Conservation (phyloP, 2,888 invertebrate genomes). For the Heliconius hortense region DNA sequence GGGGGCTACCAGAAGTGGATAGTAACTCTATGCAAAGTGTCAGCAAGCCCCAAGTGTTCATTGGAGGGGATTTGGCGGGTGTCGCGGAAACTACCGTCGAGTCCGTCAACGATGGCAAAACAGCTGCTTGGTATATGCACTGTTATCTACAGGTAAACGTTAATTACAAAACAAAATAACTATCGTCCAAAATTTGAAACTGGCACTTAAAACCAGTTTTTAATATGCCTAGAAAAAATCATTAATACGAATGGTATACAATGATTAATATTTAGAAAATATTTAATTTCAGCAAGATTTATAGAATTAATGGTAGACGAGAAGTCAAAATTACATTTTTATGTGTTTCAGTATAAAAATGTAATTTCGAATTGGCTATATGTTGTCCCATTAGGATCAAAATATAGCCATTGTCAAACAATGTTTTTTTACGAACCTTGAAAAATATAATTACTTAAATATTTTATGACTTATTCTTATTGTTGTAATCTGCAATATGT, state of each 20-base stretch:
- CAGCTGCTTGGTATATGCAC: constrained; percentile 97
- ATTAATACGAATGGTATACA: neutral
- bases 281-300: neutral
- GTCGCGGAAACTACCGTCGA: constrained; percentile 98
- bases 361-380: no score
- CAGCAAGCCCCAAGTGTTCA: constrained; percentile 90
- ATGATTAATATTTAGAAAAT: neutral
- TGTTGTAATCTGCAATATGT: neutral
- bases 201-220: neutral
- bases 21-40: constrained; percentile 87
- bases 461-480: neutral
- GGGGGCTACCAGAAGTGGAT: constrained; percentile 92
- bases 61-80: constrained; percentile 97
- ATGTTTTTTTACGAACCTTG: no score
- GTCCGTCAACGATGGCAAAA: constrained; percentile 99
- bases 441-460: no score
- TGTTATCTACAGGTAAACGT: constrained; percentile 89
- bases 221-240: neutral
- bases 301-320: neutral
- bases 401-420: no score
- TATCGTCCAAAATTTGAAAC: no score
- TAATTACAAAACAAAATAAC: neutral
- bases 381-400: no score
- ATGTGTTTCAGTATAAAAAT: neutral
- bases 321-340: neutral